Percentiles rank a stretch among this genome's conserved stretches.
phyloP scores from a whole-genome alignment of 2,113 vertebrate species.

The Todiramphus chloris region DNA sequence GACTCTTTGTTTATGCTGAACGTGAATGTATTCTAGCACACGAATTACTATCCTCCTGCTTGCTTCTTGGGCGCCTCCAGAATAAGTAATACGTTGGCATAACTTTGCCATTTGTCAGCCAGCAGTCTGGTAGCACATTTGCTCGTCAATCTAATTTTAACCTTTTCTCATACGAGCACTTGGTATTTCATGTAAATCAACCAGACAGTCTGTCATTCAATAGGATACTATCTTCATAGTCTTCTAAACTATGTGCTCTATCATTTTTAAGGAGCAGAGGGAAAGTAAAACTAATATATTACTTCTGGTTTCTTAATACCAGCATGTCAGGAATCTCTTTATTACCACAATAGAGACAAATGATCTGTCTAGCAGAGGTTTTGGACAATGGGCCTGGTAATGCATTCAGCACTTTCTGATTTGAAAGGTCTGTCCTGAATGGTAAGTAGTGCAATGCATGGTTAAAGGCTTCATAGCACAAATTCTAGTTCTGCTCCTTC shows the following conservation, averaged over 20 bases:
- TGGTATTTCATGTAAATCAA: constrained; percentile 79
- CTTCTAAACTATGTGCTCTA: constrained; percentile 47
- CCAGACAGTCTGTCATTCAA: constrained; percentile 83
- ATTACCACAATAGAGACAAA: constrained; percentile 69
- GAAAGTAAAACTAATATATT: constrained; percentile 70
- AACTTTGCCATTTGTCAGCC: constrained; percentile 85
- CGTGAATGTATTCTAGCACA: constrained; percentile 72
- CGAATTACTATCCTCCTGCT: constrained; percentile 72
- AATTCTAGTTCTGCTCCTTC: not conserved
- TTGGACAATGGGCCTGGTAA: constrained; percentile 59
- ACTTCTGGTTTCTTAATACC: constrained; percentile 71
- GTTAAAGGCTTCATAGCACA: constrained; percentile 36
- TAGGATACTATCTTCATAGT: constrained; percentile 46
- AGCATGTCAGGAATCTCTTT: constrained; percentile 72
- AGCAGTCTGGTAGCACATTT: constrained; percentile 84
- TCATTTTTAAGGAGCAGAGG: constrained; percentile 52
- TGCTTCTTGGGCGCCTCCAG: constrained; percentile 74
- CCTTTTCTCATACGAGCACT: constrained; percentile 77
- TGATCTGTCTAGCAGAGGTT: constrained; percentile 58
- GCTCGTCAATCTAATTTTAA: constrained; percentile 86
- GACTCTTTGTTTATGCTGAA: constrained; percentile 64
- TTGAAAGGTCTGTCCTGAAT: constrained; percentile 68
- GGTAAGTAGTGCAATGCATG: constrained; percentile 65
- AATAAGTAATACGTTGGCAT: constrained; percentile 79
- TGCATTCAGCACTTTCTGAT: constrained; percentile 67